phyloP scores from a whole-genome alignment of 2,797 vertebrate genomes.

The Bradypodion pumilum region DNA sequence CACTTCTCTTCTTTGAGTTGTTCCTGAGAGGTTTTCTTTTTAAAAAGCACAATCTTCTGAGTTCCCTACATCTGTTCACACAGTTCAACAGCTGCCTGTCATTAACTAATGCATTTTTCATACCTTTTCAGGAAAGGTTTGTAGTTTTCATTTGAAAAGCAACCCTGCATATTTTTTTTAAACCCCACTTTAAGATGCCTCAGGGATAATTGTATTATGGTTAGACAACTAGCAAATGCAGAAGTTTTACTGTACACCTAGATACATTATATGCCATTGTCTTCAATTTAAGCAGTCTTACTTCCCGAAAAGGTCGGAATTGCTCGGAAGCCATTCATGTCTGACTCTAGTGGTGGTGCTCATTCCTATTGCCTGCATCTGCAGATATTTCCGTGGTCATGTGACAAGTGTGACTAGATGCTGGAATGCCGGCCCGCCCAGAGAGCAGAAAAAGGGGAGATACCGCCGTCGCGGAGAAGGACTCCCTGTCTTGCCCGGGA shows the following conservation, averaged over 20 bases:
- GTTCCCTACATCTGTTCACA: conserved; percentile 12
- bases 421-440: too few species aligned
- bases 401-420: too few species aligned
- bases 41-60: background rate
- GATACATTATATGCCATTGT: background rate
- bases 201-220: conserved; percentile 20
- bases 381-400: too few species aligned
- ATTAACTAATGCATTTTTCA: conserved; percentile 26
- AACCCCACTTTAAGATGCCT: background rate
- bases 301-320: too few species aligned
- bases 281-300: background rate
- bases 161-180: background rate
- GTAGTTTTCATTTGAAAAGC: conserved; percentile 20
- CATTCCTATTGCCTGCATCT: too few species aligned
- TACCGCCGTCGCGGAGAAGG: too few species aligned
- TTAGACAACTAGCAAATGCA: background rate
- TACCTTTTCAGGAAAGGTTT: conserved; percentile 19
- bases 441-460: too few species aligned
- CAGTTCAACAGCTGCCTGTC: conserved; percentile 19
- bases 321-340: too few species aligned
- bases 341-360: too few species aligned
- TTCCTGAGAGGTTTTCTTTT: background rate
- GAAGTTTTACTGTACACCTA: background rate
- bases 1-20: background rate
- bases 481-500: too few species aligned